A percentile compares a stretch with the other conserved stretches of the same genome.
These are phyloP conservation scores for Bombus soroeensis DNA, from an alignment of 1,140 invertebrate species.

Conservation along the genomic window DNA sequence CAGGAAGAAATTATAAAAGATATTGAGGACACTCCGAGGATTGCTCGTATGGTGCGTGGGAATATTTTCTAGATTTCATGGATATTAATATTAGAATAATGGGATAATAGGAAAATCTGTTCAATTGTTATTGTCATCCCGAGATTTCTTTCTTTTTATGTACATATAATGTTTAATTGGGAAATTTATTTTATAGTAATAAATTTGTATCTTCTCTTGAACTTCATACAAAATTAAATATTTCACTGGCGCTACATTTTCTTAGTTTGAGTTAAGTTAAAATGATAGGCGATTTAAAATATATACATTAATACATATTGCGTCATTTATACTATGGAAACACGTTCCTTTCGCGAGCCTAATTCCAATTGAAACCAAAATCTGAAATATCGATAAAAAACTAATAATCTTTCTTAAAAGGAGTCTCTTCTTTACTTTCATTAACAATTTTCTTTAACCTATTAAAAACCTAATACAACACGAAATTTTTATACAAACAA, in stretches of 20 bases:
- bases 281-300: not conserved
- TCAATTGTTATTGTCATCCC: not conserved
- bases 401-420: too few relatives aligned
- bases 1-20: not conserved
- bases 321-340: not conserved
- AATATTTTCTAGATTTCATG: not conserved
- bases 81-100: not conserved
- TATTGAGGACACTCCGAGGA: not conserved
- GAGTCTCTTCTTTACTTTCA: too few relatives aligned
- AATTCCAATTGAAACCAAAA: too few relatives aligned
- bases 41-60: slow-evolving; percentile 40
- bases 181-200: not conserved
- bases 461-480: too few relatives aligned
- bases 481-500: too few relatives aligned
- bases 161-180: not conserved
- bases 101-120: not conserved
- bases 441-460: too few relatives aligned
- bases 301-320: not conserved
- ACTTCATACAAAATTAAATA: not conserved
- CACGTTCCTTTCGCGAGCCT: not conserved
- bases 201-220: not conserved
- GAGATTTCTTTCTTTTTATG: not conserved
- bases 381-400: too few relatives aligned
- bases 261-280: not conserved
- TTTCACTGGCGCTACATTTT: not conserved